A percentile compares a stretch with the other conserved stretches of the same genome.
Conservation (phyloP, 2,113 vertebrate species). For the Pardalotus punctatus region DNA sequence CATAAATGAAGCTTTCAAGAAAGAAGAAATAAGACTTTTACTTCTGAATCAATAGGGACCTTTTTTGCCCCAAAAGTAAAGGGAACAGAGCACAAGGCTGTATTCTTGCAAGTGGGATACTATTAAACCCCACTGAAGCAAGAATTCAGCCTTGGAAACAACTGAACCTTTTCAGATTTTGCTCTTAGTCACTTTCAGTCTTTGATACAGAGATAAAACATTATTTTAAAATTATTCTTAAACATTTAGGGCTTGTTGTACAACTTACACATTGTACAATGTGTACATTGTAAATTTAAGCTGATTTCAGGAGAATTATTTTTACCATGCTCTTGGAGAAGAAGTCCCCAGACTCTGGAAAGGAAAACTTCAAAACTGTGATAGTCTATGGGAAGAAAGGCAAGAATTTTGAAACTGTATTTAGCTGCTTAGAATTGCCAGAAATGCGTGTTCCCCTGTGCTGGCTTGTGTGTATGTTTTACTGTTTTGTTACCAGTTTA, state of each 20-base stretch:
- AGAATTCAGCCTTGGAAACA: constrained; percentile 35
- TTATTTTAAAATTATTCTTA: constrained; percentile 17
- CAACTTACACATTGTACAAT: not conserved
- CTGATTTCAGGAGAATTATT: not conserved
- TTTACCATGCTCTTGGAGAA: not conserved
- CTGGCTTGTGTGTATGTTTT: not conserved
- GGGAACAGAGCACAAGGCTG: constrained; percentile 17
- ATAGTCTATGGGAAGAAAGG: not conserved
- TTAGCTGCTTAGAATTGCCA: not conserved
- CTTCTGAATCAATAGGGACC: not conserved
- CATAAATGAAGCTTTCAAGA: constrained; percentile 3
- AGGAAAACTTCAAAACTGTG: not conserved
- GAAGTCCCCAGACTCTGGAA: not conserved
- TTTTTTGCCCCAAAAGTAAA: constrained; percentile 4
- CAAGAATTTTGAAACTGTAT: not conserved
- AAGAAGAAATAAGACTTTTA: constrained; percentile 8
- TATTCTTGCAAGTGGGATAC: constrained; percentile 9
- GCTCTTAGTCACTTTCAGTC: not conserved
- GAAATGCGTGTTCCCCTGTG: not conserved
- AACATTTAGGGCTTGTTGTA: not conserved
- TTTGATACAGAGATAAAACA: constrained; percentile 29
- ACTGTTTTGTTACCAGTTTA: not conserved
- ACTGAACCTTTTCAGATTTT: constrained; percentile 30
- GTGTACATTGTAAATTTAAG: not conserved
- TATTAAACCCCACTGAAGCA: constrained; percentile 17